Percentiles rank a stretch among this genome's conserved stretches.
Evolutionary conservation across 2,113 vertebrate genomes (phyloP).

Genomic region (Naja naja): DNA sequence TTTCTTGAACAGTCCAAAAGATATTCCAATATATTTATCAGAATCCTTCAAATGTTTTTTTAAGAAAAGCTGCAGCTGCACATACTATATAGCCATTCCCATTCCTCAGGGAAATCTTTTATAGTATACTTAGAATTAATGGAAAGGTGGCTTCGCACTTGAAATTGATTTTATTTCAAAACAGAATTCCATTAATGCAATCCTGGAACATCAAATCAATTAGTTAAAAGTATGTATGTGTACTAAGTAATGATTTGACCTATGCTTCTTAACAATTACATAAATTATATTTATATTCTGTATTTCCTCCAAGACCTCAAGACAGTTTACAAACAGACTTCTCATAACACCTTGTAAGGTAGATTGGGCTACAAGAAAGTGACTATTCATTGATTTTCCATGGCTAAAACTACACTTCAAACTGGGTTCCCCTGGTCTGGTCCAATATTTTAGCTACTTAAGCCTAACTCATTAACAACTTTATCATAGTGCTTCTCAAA

Average conservation of each 20-base stretch:
- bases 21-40: accelerated
- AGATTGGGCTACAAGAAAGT: background rate
- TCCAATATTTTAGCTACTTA: background rate
- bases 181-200: background rate
- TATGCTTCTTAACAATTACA: background rate
- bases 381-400: background rate
- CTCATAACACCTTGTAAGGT: background rate
- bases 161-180: background rate
- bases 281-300: background rate
- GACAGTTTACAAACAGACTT: background rate
- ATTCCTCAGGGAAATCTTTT: background rate
- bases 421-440: background rate
- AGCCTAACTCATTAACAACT: background rate
- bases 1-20: constrained; percentile 6
- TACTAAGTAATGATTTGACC: constrained; percentile 1
- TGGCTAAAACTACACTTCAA: background rate
- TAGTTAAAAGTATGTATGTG: background rate
- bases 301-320: background rate
- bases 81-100: background rate
- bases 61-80: constrained; percentile 22
- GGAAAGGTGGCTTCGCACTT: background rate
- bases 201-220: background rate
- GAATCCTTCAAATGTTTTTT: constrained; percentile 25
- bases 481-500: background rate
- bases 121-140: background rate